Conservation (phyloP, 2,113 vertebrate species). For the Indicator maculatus region DNA sequence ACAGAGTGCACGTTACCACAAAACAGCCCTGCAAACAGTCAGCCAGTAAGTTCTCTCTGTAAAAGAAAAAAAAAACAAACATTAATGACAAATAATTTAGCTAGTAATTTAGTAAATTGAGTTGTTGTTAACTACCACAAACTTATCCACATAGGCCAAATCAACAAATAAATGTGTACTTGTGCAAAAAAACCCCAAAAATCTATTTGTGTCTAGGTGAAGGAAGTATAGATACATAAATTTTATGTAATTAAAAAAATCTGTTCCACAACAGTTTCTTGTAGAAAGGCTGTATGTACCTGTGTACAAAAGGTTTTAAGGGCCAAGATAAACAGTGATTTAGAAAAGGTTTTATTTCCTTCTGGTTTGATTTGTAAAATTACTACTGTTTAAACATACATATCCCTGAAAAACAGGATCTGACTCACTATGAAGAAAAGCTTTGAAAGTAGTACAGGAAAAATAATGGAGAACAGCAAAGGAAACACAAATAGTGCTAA, state of each 20-base stretch:
- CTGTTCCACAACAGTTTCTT: background rate
- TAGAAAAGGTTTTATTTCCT: background rate
- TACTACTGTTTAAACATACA: background rate
- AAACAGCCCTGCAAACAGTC: conserved; percentile 98
- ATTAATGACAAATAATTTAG: background rate
- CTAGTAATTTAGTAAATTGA: background rate
- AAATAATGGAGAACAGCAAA: background rate
- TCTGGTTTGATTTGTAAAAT: background rate
- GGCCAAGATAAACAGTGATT: background rate
- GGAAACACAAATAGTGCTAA: background rate
- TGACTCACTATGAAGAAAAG: background rate
- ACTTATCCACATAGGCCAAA: background rate
- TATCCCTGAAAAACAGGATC: background rate
- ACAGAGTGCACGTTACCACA: conserved; percentile 96
- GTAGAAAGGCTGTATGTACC: background rate
- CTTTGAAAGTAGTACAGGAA: background rate
- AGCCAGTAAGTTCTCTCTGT: conserved; percentile 93
- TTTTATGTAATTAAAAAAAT: background rate
- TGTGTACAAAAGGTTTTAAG: background rate
- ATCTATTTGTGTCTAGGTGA: background rate
- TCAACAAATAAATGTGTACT: background rate
- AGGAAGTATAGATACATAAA: background rate
- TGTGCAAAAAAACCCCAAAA: background rate
- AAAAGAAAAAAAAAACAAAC: background rate
- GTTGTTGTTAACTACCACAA: background rate